A percentile compares a stretch with the other conserved stretches of the same genome.
Conservation (phyloP, 2,888 invertebrate genomes). For the Philonicus albiceps region DNA sequence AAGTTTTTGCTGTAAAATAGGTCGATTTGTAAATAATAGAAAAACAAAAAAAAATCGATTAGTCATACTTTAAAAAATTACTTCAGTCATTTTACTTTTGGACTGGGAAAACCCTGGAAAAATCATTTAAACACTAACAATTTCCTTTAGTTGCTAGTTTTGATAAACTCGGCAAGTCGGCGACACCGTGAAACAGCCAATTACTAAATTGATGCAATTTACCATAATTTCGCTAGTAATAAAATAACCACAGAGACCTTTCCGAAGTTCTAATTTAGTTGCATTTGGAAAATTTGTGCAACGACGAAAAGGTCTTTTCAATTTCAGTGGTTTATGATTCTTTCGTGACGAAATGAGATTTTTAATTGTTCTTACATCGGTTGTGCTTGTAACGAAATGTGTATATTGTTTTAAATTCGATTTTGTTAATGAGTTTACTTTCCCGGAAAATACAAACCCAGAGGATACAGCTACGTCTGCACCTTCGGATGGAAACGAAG, state of each 20-base stretch:
- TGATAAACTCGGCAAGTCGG: background rate
- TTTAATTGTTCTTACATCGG: background rate
- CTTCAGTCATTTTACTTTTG: background rate
- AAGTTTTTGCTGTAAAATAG: background rate
- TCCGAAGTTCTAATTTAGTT: background rate
- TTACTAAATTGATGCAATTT: background rate
- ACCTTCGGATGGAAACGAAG: background rate
- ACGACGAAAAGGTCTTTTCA: background rate
- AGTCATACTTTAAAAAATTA: background rate
- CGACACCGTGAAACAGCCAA: background rate
- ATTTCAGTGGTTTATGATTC: background rate
- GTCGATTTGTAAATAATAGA: background rate
- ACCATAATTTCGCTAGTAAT: background rate
- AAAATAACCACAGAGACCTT: background rate
- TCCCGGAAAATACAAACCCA: background rate
- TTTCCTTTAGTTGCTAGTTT: background rate
- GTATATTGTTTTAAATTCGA: background rate
- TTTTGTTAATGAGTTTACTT: background rate
- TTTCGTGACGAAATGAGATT: background rate
- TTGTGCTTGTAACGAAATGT: background rate
- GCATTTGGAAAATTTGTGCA: background rate
- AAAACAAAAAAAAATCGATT: background rate
- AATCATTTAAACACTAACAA: background rate
- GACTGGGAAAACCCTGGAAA: background rate
- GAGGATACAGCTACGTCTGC: background rate